Percentiles rank a stretch among this genome's conserved stretches.
These are phyloP conservation scores for Drosophila formosana DNA, from an alignment of 2,888 invertebrate genomes.

Conservation along the genomic window DNA sequence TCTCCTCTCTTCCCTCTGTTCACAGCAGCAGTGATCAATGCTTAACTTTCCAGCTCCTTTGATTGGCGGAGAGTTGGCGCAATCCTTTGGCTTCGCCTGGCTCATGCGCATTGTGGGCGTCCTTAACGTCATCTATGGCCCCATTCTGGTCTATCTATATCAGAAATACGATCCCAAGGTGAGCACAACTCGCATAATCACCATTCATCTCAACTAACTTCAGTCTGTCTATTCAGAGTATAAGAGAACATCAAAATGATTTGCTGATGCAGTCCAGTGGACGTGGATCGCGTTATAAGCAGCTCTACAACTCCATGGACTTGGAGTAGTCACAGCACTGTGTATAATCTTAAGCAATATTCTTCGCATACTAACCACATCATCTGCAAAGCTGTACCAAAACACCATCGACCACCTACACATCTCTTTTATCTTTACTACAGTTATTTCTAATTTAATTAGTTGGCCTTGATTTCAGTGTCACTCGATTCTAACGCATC, in stretches of 20 bases:
- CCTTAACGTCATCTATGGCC: slow-evolving; percentile 89
- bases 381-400: background rate
- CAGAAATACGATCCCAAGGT: slow-evolving; percentile 83
- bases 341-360: slow-evolving; percentile 45
- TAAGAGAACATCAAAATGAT: slow-evolving; percentile 81
- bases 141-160: slow-evolving; percentile 86
- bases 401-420: background rate
- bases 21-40: background rate
- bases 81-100: slow-evolving; percentile 90
- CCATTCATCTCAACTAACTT: background rate
- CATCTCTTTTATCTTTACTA: slow-evolving; percentile 4
- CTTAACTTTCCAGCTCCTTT: slow-evolving; percentile 86
- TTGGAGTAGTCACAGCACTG: slow-evolving; percentile 58
- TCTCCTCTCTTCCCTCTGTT: background rate
- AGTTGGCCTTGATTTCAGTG: slow-evolving; percentile 28
- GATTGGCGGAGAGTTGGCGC: slow-evolving; percentile 90
- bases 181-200: background rate
- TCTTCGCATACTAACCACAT: slow-evolving; percentile 10
- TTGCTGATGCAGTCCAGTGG: slow-evolving; percentile 78
- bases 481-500: background rate
- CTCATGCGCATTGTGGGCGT: slow-evolving; percentile 90
- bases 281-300: slow-evolving; percentile 81
- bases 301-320: slow-evolving; percentile 84
- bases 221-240: slow-evolving; percentile 49
- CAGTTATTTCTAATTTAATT: background rate